phyloP scores from a whole-genome alignment of 2,888 invertebrate species.

The Bibio marci region DNA sequence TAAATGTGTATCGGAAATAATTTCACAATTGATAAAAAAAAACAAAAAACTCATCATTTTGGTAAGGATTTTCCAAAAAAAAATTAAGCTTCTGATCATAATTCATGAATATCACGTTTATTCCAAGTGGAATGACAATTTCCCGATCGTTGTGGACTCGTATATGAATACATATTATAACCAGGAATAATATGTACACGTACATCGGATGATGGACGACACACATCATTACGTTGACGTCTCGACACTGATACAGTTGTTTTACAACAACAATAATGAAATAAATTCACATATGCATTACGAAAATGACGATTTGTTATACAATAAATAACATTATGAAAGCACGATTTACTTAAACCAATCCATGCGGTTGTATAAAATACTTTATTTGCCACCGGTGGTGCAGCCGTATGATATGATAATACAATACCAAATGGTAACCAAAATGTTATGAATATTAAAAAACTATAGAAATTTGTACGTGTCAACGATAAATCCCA shows the following conservation, averaged over 20 bases:
- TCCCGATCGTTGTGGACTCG: constrained; percentile 34
- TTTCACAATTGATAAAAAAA: too few relatives aligned
- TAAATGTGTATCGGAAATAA: too few relatives aligned
- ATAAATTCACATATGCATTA: constrained; percentile 51
- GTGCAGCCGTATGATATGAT: constrained; percentile 33
- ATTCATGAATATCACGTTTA: constrained; percentile 18
- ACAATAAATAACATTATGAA: constrained; percentile 48
- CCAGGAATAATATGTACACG: constrained; percentile 58
- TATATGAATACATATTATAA: constrained; percentile 46
- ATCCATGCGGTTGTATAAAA: constrained; percentile 53
- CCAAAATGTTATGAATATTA: constrained; percentile 47
- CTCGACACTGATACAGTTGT: constrained; percentile 49
- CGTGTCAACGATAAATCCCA: constrained; percentile 43
- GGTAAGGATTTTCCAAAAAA: too few relatives aligned
- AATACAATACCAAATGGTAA: constrained; percentile 46
- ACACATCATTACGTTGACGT: constrained; percentile 35
- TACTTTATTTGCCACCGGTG: constrained; percentile 31
- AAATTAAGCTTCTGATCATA: constrained; percentile 16
- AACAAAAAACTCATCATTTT: too few relatives aligned
- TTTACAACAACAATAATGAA: constrained; percentile 68
- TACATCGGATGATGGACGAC: constrained; percentile 37
- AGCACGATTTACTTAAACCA: constrained; percentile 47
- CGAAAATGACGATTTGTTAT: constrained; percentile 50
- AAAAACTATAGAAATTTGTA: constrained; percentile 46
- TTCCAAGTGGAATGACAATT: constrained; percentile 18